Evolutionary conservation across 1,140 invertebrate species (phyloP), one percentile per base, ranked within the genome.

Genomic region (Apis cerana): DNA sequence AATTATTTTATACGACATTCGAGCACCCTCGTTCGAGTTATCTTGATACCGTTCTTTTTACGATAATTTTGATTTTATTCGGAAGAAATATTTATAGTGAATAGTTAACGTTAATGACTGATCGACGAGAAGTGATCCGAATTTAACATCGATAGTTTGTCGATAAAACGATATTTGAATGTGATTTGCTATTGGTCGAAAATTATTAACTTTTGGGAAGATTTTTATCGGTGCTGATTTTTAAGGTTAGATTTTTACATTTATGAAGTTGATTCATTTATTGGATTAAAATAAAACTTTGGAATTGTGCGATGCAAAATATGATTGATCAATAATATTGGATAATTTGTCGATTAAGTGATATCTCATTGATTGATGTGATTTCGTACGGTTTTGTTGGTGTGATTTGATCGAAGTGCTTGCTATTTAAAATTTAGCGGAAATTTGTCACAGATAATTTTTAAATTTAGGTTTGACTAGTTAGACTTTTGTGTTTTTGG

Each of bases 1-100:
- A 68, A 68, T 69, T 62, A 78, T 78, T 68, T 68, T 23, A 19
- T 21, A n/a, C 50, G 62, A 65, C 62, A 19, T 33, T 33, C 17
- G 10, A 33, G 48, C 52, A 62, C 19, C 3, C 17, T 50, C 19
- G 48, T 50, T 50, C 7, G 2, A 62, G 64, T 21, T 48, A 17
- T 23, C 8, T 9, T 11, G 17, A 76, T 43, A 33, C 13, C 12
- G 13, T 15, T 72, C 15, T 19, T 8, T 27, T 23, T 21, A 1
- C 12, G 5, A 21, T 9, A 9, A 21, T n/a, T 58, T 58, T 56
- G 7, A 10, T 33, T n/a, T 21, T 13, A 10, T n/a, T 11, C 2
- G 10, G 10, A n/a, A 21, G 50, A 15, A 12, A 7, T 54, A 23
- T 59, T 48, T 74, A 58, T 4, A 13, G 21, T 15, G 15, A 3